These are phyloP conservation scores for Paracentrotus lividus DNA, from an alignment of 53 echinoderm and acorn worm species.

Conservation along the genomic window DNA sequence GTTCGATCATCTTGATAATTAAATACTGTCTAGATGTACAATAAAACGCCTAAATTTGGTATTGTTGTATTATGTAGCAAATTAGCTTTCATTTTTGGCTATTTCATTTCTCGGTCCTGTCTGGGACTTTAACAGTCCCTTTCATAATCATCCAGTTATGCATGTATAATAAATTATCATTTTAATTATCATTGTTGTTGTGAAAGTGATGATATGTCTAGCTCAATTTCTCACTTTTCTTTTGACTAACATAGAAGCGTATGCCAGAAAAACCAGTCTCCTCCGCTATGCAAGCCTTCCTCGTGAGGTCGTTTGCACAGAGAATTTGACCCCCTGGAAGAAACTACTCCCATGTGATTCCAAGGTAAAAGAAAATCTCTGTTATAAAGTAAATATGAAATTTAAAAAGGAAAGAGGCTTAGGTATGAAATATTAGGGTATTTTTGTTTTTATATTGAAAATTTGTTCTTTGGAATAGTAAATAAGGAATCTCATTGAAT, in stretches of 20 bases:
- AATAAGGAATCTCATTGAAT: no score
- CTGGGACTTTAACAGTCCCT: background rate
- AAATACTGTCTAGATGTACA: no score
- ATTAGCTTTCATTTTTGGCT: no score
- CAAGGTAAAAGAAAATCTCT: conserved; percentile 82
- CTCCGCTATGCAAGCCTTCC: conserved; percentile 90
- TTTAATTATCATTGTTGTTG: background rate
- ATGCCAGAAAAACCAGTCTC: conserved; percentile 70
- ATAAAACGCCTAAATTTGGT: no score
- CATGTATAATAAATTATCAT: background rate
- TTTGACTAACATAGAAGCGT: conserved; percentile 61
- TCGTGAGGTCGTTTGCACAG: conserved; percentile 93
- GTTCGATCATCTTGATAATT: no score
- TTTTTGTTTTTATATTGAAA: no score
- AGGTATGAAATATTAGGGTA: no score
- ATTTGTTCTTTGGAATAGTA: no score
- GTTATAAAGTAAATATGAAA: no score
- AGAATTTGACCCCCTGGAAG: conserved; percentile 98
- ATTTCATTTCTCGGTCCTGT: no score
- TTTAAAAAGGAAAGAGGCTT: no score
- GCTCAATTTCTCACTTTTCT: background rate
- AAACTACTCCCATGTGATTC: conserved; percentile 96
- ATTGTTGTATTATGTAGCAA: no score
- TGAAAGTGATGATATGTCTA: background rate
- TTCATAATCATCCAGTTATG: background rate